A percentile compares a stretch with the other conserved stretches of the same genome.
Evolutionary conservation across 1,140 invertebrate genomes (phyloP).

Genomic region (Lepidotrigona ventralis): DNA sequence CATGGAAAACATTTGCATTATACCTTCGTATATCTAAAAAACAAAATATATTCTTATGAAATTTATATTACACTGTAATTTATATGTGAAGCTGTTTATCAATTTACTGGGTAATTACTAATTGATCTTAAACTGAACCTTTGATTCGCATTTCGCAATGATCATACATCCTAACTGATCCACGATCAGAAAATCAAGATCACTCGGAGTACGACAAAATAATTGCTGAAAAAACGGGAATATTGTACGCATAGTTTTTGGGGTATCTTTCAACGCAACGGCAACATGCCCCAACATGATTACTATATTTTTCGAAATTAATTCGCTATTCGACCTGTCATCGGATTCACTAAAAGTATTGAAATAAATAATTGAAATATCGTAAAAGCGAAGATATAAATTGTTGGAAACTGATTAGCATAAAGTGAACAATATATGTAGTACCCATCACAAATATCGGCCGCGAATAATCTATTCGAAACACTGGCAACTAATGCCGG

Average conservation of each 20-base stretch:
- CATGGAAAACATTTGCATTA: conserved; percentile 99
- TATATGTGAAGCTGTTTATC: background rate
- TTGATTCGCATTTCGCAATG: conserved; percentile 91
- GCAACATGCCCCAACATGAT: conserved; percentile 98
- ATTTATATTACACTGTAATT: background rate
- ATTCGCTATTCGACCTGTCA: conserved; percentile 71
- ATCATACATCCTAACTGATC: conserved; percentile 99
- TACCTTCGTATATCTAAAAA: conserved; percentile 91
- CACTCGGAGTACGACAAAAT: conserved; percentile 93
- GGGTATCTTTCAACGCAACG: conserved; percentile 94
- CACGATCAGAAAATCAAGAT: conserved; percentile 95
- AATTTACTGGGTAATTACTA: background rate
- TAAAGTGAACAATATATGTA: background rate
- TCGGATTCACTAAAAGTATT: conserved; percentile 66
- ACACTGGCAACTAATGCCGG: conserved; percentile 96
- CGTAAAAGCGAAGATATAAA: background rate
- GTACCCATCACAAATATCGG: conserved; percentile 89
- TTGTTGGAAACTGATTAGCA: background rate
- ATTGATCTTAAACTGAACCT: conserved; percentile 68
- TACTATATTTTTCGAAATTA: conserved; percentile 98
- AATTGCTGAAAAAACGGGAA: conserved; percentile 98
- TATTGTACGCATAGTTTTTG: conserved; percentile 96
- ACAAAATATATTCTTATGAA: conserved; percentile 16
- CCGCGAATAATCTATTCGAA: conserved; percentile 96
- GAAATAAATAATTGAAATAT: conserved; percentile 25